phyloP scores from a whole-genome alignment of 2,888 invertebrate genomes.

The Tricholauxania praeusta region DNA sequence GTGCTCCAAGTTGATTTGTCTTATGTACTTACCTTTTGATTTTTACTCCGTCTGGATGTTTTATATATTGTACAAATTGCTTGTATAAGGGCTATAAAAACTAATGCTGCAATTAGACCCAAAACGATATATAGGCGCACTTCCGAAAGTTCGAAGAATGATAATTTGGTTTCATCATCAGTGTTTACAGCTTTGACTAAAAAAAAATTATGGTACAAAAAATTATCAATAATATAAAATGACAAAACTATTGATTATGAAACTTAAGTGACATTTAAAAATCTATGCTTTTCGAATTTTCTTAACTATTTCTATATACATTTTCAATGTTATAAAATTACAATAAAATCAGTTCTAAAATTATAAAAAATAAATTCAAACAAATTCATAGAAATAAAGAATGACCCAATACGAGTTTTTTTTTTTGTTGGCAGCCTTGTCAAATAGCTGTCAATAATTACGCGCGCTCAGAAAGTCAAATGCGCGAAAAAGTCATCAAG shows the following conservation, averaged over 20 bases:
- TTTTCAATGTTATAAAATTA: no score
- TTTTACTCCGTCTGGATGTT: conserved; percentile 72
- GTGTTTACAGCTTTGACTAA: conserved; percentile 57
- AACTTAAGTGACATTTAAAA: no score
- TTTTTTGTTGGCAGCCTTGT: no score
- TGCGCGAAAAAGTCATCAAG: no score
- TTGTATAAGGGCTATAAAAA: conserved; percentile 84
- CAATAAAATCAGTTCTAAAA: no score
- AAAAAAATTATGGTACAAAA: conserved; percentile 3
- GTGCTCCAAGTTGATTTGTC: neutral
- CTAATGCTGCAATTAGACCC: conserved; percentile 83
- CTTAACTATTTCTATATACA: no score
- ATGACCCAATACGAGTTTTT: neutral
- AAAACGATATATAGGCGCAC: conserved; percentile 85
- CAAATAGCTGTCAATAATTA: no score
- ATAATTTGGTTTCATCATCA: conserved; percentile 66
- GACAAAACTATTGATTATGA: no score
- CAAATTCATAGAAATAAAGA: neutral
- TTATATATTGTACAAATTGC: conserved; percentile 86
- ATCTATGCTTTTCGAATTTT: no score
- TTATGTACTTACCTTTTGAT: conserved; percentile 75
- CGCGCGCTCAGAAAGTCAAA: no score
- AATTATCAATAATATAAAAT: no score
- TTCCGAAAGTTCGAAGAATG: conserved; percentile 77
- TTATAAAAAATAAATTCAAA: no score